A percentile compares a stretch with the other conserved stretches of the same genome.
phyloP scores from a whole-genome alignment of 2,113 vertebrate species.

The Tyrannus savana region DNA sequence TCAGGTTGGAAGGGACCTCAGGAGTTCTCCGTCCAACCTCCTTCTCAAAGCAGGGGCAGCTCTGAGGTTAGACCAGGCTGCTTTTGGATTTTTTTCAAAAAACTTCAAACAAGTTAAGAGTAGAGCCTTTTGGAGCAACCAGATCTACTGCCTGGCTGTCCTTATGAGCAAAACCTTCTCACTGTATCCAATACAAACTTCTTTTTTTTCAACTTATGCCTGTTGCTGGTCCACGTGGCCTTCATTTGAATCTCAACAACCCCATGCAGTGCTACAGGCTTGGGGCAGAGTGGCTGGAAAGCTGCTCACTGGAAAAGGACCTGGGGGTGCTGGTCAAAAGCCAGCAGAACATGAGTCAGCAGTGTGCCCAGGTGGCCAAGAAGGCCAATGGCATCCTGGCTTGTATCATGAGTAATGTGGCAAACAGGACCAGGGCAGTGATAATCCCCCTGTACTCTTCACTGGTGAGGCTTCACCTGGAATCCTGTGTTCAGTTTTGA shows the following conservation, averaged over 20 bases:
- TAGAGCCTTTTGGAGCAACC: neutral
- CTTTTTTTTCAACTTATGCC: neutral
- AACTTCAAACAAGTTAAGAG: neutral
- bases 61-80: neutral
- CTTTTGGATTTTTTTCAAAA: neutral
- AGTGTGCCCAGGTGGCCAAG: neutral
- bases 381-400: neutral
- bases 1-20: neutral
- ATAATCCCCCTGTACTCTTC: neutral
- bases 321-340: neutral
- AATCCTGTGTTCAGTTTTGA: neutral
- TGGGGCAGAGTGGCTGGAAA: neutral
- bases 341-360: fast-evolving
- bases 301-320: fast-evolving
- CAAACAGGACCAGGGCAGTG: neutral
- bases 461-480: fast-evolving
- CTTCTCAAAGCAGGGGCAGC: neutral
- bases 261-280: neutral
- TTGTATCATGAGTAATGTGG: neutral
- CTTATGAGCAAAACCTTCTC: neutral
- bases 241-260: neutral
- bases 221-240: neutral
- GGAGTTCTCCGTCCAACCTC: neutral
- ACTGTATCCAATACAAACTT: neutral
- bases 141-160: neutral